These are phyloP conservation scores for Phyto melanocephala DNA, from an alignment of 2,888 invertebrate genomes.

Conservation along the genomic window DNA sequence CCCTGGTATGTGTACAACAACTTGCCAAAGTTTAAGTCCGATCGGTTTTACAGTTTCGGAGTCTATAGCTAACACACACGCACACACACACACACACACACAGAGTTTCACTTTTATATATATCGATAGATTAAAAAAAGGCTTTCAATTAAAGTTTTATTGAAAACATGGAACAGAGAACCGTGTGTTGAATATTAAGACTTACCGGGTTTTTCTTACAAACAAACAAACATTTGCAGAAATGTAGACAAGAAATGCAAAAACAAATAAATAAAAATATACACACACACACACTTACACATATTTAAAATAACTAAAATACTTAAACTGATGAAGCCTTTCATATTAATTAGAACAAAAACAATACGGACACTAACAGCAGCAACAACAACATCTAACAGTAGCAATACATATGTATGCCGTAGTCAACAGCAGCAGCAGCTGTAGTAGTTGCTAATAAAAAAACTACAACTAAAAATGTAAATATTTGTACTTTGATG, in stretches of 20 bases:
- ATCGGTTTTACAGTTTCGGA: too few species aligned
- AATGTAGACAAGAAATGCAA: conserved; percentile 3
- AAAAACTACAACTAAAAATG: conserved; percentile 27
- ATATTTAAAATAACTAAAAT: conserved; percentile 21
- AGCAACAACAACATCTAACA: conserved; percentile 8
- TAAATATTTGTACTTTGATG: conserved; percentile 61
- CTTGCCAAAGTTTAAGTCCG: too few species aligned
- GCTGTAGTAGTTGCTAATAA: conserved; percentile 17
- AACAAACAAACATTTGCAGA: too few species aligned
- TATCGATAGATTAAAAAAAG: too few species aligned
- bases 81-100: too few species aligned
- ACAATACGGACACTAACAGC: conserved; percentile 10
- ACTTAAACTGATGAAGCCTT: conserved; percentile 60
- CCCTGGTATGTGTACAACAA: too few species aligned
- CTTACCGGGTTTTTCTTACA: too few species aligned
- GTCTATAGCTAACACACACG: too few species aligned
- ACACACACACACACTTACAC: background rate
- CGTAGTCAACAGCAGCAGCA: background rate
- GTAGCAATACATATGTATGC: background rate
- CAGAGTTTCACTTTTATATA: too few species aligned
- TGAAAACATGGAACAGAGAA: too few species aligned
- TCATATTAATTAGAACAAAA: conserved; percentile 62
- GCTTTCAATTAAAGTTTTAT: too few species aligned
- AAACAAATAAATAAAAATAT: conserved; percentile 14
- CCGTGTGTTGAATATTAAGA: too few species aligned